Evolutionary conservation across 2,797 vertebrate species (phyloP).

Genomic region (Pseudocheirus occidentalis): DNA sequence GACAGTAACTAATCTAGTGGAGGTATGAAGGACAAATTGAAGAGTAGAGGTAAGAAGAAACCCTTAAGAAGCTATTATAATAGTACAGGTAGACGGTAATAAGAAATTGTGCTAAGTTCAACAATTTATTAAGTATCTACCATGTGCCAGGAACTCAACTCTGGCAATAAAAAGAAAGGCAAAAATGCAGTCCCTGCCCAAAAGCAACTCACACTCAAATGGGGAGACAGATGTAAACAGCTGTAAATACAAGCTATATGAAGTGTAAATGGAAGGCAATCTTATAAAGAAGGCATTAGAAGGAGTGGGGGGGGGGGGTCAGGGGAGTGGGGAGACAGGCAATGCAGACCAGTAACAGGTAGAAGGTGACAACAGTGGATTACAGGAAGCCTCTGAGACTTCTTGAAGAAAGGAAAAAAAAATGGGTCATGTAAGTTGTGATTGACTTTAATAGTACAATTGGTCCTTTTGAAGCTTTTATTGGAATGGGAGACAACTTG

Average conservation of each 20-base stretch:
- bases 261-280: neutral
- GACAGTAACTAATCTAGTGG: neutral
- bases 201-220: neutral
- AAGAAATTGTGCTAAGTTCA: neutral
- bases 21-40: neutral
- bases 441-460: neutral
- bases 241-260: neutral
- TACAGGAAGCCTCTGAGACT: neutral
- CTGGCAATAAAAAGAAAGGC: neutral
- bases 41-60: neutral
- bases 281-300: neutral
- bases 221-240: neutral
- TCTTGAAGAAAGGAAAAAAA: neutral
- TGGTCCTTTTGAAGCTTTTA: neutral
- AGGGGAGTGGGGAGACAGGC: fast-evolving
- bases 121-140: neutral
- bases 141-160: neutral
- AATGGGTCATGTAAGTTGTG: fast-evolving
- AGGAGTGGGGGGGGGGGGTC: neutral
- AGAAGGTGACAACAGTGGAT: neutral
- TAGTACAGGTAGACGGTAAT: neutral
- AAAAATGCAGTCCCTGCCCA: neutral
- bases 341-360: neutral
- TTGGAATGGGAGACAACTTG: too few species aligned
- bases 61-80: neutral